Evolutionary conservation across 2,113 vertebrate genomes (phyloP).

Genomic region (Zootoca vivipara): DNA sequence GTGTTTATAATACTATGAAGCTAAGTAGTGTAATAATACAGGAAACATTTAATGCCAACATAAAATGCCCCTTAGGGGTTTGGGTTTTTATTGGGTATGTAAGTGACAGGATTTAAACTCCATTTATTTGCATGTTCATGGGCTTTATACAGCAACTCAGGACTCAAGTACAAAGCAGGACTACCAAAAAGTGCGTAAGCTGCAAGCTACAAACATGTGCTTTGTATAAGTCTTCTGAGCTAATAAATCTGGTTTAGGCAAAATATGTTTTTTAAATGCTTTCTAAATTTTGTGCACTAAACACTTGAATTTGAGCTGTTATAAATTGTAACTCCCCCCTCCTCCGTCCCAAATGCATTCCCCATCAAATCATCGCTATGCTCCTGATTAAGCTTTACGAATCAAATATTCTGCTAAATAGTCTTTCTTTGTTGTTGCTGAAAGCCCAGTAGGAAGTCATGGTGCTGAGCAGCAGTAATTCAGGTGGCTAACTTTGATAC

Average conservation of each 20-base stretch:
- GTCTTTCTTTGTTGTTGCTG: neutral
- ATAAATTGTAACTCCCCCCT: neutral
- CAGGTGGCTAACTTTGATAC: conserved; percentile 39
- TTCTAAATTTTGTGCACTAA: neutral
- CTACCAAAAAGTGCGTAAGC: neutral
- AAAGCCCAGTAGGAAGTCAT: conserved; percentile 15
- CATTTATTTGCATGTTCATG: conserved; percentile 26
- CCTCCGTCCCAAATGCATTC: conserved; percentile 7
- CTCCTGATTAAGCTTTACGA: conserved; percentile 1
- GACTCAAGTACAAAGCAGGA: neutral
- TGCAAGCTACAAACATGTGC: conserved; percentile 23
- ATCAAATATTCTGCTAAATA: conserved; percentile 17
- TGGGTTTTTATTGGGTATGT: conserved; percentile 37
- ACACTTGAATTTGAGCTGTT: conserved; percentile 47
- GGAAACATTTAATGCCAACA: conserved; percentile 45
- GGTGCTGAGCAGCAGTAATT: conserved; percentile 40
- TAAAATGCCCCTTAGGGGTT: conserved; percentile 48
- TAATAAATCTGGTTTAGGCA: neutral
- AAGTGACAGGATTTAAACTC: conserved; percentile 27
- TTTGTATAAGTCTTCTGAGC: neutral
- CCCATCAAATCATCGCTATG: neutral
- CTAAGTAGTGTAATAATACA: conserved; percentile 36
- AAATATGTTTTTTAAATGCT: neutral
- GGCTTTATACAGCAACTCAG: neutral
- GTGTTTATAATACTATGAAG: conserved; percentile 59